Conservation (phyloP, 2,797 vertebrate species). For the Takifugu rubripes region DNA sequence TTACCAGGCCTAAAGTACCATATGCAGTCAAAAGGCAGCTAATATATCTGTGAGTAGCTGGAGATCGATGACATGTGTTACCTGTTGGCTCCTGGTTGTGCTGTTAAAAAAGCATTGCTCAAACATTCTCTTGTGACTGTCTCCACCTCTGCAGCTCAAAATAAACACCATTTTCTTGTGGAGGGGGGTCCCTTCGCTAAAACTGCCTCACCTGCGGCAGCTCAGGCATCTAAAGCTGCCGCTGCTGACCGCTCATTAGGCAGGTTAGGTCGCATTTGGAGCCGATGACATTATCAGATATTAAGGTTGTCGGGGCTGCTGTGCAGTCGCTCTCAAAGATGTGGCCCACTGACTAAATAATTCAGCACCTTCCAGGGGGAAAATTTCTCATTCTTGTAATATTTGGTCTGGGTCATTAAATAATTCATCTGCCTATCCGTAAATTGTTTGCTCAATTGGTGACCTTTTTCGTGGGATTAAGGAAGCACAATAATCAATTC, state of each 20-base stretch:
- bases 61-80: background rate
- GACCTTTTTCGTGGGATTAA: slow-evolving; percentile 70
- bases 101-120: background rate
- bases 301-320: slow-evolving; percentile 49
- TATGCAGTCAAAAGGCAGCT: background rate
- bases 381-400: slow-evolving; percentile 53
- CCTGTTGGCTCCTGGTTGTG: background rate
- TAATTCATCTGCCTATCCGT: slow-evolving; percentile 63
- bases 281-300: slow-evolving; percentile 60
- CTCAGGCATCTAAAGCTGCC: slow-evolving; percentile 12
- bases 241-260: slow-evolving; percentile 53
- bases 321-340: slow-evolving; percentile 64
- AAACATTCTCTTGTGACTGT: slow-evolving; percentile 6
- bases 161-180: slow-evolving; percentile 19
- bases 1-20: background rate
- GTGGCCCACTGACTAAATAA: slow-evolving; percentile 64
- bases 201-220: slow-evolving; percentile 19
- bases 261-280: slow-evolving; percentile 43
- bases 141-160: slow-evolving; percentile 24
- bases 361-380: slow-evolving; percentile 53
- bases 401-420: slow-evolving; percentile 65
- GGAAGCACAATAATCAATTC: slow-evolving; percentile 67
- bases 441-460: slow-evolving; percentile 71
- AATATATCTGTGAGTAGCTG: background rate
- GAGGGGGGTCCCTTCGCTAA: slow-evolving; percentile 13